Conservation (phyloP, 2,888 invertebrate species). For the Xestoiulus laeticollis region DNA sequence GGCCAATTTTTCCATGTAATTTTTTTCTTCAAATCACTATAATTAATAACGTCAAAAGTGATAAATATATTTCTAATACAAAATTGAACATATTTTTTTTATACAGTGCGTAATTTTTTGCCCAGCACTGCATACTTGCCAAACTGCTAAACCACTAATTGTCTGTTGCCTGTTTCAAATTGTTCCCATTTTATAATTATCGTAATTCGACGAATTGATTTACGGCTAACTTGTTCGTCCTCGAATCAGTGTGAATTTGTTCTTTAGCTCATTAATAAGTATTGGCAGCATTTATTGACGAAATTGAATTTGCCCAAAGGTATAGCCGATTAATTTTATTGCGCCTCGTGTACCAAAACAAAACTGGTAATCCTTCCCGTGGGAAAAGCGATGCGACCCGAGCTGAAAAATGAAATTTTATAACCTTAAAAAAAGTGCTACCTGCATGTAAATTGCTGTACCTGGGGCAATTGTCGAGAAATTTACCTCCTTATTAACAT, state of each 20-base stretch:
- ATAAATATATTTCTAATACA: no score
- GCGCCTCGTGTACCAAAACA: background rate
- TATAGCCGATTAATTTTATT: background rate
- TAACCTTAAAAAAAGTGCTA: constrained; percentile 21
- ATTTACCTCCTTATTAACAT: constrained; percentile 43
- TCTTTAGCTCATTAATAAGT: background rate
- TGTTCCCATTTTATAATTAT: background rate
- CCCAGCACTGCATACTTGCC: background rate
- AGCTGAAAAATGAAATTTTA: constrained; percentile 36
- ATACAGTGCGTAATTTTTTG: background rate
- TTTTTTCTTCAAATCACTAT: no score
- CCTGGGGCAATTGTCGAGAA: constrained; percentile 18
- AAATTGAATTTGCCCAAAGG: constrained; percentile 23
- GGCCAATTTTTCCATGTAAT: no score
- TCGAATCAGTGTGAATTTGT: background rate
- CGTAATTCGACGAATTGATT: background rate
- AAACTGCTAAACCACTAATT: background rate
- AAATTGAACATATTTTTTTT: background rate
- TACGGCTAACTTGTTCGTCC: background rate
- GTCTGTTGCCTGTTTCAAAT: background rate
- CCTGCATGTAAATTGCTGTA: constrained; percentile 20
- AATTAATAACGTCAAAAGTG: background rate
- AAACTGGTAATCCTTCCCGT: constrained; percentile 22
- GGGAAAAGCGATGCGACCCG: background rate
- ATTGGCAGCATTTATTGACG: background rate